Evolutionary conservation across 1,140 invertebrate species (phyloP), one percentile per base, ranked within the genome.

Genomic region (Drosophila albomicans): DNA sequence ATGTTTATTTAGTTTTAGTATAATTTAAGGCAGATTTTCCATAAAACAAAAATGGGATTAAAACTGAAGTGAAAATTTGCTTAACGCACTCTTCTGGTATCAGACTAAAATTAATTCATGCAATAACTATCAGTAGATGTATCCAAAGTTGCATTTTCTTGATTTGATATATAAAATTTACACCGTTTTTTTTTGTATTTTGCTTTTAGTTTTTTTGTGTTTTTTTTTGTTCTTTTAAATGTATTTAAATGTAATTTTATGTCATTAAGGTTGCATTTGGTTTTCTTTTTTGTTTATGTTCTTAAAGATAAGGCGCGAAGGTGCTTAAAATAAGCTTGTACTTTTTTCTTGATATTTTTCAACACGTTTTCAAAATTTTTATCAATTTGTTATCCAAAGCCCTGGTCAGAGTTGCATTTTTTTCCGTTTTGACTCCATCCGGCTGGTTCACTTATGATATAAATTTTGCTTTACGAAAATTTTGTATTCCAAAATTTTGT

Each of bases 301-400:
- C 93, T 93, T 93, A 94, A 94, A 94, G 94, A 95, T 95, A 95
- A 95, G 94, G 94, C 94, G 94, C 94, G 94, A 94, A 95, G 94
- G 94, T 95, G 94, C 94, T 95, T 95, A 94, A 94, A 95, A 94
- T 94, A 95, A 95, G 94, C 94, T 95, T 95, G 94, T 95, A 95
- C 94, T 95, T 95, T 95, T 94, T 94, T 94, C 93, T 93, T 95
- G 94, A 95, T 94, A 94, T 92, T 92, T 92, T 93, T 92, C 82
- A 92, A 84, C 81, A 91, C 84, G 87, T 91, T 91, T 88, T 84
- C 81, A 78, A 86, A 87, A 84, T 88, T 80, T 56, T 87, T 57
- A 75, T 82, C 82, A 79, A 77, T 80, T 87, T 85, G 61, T 77
- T 72, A 57, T 68, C 79, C 54, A 70, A 45, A 66, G 59, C 69